phyloP scores from a whole-genome alignment of 2,888 invertebrate species.

The Watsonalla binaria region DNA sequence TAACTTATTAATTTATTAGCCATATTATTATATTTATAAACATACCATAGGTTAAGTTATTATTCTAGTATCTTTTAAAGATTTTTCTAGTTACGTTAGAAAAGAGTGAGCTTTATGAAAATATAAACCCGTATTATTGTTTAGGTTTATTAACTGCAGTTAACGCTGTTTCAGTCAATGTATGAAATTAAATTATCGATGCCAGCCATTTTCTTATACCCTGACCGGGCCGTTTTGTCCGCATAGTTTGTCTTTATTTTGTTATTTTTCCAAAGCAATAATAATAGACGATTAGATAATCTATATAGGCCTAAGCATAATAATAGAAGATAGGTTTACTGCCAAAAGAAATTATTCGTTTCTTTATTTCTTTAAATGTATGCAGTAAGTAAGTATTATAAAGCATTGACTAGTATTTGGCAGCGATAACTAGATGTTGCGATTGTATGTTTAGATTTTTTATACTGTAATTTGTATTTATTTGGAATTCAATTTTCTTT shows the following conservation, averaged over 20 bases:
- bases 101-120: constrained; percentile 75
- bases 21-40: constrained; percentile 76
- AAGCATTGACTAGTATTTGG: constrained; percentile 48
- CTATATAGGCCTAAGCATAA: constrained; percentile 59
- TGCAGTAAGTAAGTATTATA: constrained; percentile 43
- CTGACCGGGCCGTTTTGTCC: constrained; percentile 42
- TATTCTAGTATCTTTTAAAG: constrained; percentile 69
- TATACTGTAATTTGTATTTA: constrained; percentile 33
- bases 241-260: constrained; percentile 48
- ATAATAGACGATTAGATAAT: constrained; percentile 50
- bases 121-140: constrained; percentile 57
- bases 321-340: constrained; percentile 61
- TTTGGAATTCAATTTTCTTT: constrained; percentile 59
- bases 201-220: constrained; percentile 68
- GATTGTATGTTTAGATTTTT: constrained; percentile 32
- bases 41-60: constrained; percentile 77
- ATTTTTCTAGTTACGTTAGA: constrained; percentile 68
- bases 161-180: constrained; percentile 52
- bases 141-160: constrained; percentile 50
- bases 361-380: constrained; percentile 15
- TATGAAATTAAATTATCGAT: constrained; percentile 53
- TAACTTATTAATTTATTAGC: constrained; percentile 73
- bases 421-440: constrained; percentile 51
- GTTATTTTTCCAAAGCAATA: constrained; percentile 74
- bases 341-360: constrained; percentile 46